Base-by-base conservation (phyloP, 2,888 invertebrate genomes). In the Liodrosophila aerea region DNA sequence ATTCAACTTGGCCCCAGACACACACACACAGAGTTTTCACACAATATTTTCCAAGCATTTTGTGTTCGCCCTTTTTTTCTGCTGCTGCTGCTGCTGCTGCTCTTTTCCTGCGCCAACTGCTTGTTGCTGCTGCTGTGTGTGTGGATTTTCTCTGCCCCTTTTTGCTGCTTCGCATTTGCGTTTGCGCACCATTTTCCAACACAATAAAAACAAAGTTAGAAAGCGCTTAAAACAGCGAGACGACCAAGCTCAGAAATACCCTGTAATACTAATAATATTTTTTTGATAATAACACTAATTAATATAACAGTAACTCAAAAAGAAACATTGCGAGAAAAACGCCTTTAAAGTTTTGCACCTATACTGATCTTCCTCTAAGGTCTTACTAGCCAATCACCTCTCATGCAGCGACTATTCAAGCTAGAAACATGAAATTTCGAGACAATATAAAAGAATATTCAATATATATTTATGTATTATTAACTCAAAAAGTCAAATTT, bases 121-220 rank as follows among this genome's bases (percentile, higher is more conserved):
- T 62, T 36, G 30, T 2, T 65, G 29, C 13, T 53, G 39, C 33
- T 40, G 27, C 39, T 46, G 33, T 60, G 36, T 41, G 30, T 64
- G 51, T 52, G 53, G 46, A 68, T 71, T 71, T 73, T 66, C 69
- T 67, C 44, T 64, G 58, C 47, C 49, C 22, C 22, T 22, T 73
- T 77, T 77, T 75, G 64, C 64, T 64, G 61, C 54, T 50, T 73
- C 59, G 80, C 82, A 73, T 82, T 82, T 80, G 83, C 83, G 85
- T 83, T 77, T 83, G 85, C 83, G 83, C 83, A 85, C 76, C 63
- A 81, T 78, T 83, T 83, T 83, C 81, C 83, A 83, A 56, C 75
- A 78, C 76, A 80, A 65, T 73, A 68, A 72, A 68, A 71, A 69
- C 22, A 59, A 64, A 47, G 41, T 44, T 44, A 44, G 16, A 47